A percentile compares a stretch with the other conserved stretches of the same genome.
Conservation (phyloP, 1,140 invertebrate species). For the Rhopalosiphum padi region DNA sequence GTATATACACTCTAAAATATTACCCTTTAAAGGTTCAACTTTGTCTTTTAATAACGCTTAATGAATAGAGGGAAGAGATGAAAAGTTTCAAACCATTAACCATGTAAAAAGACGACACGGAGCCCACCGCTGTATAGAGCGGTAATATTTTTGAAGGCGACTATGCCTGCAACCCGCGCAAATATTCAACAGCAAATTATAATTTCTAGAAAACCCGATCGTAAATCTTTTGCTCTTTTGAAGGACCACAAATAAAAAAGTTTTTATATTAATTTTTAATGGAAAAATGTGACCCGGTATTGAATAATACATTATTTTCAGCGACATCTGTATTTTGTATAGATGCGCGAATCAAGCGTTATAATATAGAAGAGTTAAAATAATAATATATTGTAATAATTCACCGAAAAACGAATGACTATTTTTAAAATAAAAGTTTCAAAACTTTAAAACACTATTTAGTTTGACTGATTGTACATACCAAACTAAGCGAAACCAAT, state of each 20-base stretch:
- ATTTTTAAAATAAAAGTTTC: neutral
- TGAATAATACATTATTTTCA: conserved; percentile 15
- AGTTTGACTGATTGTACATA: no score
- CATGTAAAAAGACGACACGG: conserved; percentile 19
- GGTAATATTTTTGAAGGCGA: conserved; percentile 19
- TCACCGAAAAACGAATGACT: neutral
- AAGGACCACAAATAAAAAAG: conserved; percentile 47
- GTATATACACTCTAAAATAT: conserved; percentile 23
- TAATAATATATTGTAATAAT: neutral
- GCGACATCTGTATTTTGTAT: neutral
- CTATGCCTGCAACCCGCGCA: neutral
- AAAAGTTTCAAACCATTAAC: conserved; percentile 45
- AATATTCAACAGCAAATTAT: conserved; percentile 25
- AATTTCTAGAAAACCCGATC: conserved; percentile 26
- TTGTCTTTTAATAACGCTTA: conserved; percentile 33
- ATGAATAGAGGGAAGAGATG: conserved; percentile 33
- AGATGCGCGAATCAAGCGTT: neutral
- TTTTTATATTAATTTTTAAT: conserved; percentile 56
- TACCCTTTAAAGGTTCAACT: conserved; percentile 9
- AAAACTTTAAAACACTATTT: neutral
- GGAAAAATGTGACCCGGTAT: conserved; percentile 5
- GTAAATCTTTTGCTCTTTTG: conserved; percentile 26
- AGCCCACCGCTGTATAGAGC: neutral
- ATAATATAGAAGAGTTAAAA: neutral
- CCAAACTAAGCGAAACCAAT: conserved; percentile 7